These are phyloP conservation scores for Tachuris rubrigastra DNA, from an alignment of 2,113 vertebrate genomes.

Conservation along the genomic window DNA sequence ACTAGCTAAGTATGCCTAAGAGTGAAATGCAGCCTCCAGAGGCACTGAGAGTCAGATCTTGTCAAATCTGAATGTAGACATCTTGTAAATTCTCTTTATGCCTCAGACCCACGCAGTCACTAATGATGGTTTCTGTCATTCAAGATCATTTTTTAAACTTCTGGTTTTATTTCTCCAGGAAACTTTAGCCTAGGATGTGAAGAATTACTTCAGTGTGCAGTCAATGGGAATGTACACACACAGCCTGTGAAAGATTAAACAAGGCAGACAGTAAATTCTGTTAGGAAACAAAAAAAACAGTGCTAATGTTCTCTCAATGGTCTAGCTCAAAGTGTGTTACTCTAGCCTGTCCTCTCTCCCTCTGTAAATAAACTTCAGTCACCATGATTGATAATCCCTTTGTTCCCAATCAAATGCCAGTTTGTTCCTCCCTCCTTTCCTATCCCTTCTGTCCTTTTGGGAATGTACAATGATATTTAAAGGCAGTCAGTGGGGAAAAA, in stretches of 20 bases:
- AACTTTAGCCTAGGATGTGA: neutral
- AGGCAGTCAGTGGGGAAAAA: neutral
- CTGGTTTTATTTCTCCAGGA: neutral
- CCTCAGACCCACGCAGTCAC: neutral
- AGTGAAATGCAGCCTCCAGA: neutral
- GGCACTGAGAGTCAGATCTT: neutral
- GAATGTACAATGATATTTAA: neutral
- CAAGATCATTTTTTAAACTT: neutral
- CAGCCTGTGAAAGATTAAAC: neutral
- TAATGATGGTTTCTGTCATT: neutral
- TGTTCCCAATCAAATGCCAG: neutral
- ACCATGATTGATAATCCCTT: neutral
- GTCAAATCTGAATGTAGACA: neutral
- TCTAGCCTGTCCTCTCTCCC: neutral
- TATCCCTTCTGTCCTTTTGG: neutral
- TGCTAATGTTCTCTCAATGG: neutral
- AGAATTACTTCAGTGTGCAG: neutral
- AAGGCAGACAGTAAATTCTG: neutral
- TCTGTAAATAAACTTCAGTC: neutral
- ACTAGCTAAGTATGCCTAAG: neutral
- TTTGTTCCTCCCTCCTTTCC: neutral
- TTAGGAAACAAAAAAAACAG: neutral
- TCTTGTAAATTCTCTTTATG: neutral
- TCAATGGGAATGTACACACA: neutral
- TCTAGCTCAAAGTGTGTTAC: neutral